phyloP scores from a whole-genome alignment of 2,113 vertebrate genomes.

The Syngnathoides biaculeatus region DNA sequence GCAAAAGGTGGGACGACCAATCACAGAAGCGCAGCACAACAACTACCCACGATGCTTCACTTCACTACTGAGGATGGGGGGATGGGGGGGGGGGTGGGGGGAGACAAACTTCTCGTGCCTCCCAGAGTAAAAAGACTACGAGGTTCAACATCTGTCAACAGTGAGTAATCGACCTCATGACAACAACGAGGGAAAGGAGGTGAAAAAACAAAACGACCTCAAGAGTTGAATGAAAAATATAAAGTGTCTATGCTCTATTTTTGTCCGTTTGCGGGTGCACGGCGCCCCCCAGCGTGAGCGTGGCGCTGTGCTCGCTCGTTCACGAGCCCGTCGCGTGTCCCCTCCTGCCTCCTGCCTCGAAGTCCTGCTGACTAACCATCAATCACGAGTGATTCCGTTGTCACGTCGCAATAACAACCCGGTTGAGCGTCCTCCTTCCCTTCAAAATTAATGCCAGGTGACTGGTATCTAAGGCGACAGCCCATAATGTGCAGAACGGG shows the following conservation, averaged over 20 bases:
- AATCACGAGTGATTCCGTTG: conserved; percentile 42
- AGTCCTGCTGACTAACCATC: conserved; percentile 19
- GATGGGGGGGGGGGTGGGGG: too few species aligned
- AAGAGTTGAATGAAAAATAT: conserved; percentile 50
- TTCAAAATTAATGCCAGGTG: conserved; percentile 27
- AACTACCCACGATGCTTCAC: conserved; percentile 3
- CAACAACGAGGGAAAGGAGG: conserved; percentile 34
- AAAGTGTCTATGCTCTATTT: conserved; percentile 63
- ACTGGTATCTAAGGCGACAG: conserved; percentile 34
- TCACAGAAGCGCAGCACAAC: conserved; percentile 1
- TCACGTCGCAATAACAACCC: conserved; percentile 20
- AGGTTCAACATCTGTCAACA: conserved; percentile 11
- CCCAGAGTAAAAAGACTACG: conserved; percentile 17
- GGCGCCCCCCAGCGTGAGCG: conserved; percentile 29
- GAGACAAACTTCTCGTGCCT: background rate
- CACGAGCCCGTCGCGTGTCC: background rate
- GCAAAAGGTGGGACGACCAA: background rate
- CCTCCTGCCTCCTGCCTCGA: conserved; percentile 19
- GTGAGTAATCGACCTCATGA: conserved; percentile 21
- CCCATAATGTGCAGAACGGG: conserved; percentile 29
- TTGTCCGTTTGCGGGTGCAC: conserved; percentile 15
- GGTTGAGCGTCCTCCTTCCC: conserved; percentile 19
- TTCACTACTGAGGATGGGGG: too few species aligned
- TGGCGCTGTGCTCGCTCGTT: conserved; percentile 3
- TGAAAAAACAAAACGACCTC: conserved; percentile 42